Percentiles rank a stretch among this genome's conserved stretches.
phyloP scores from a whole-genome alignment of 1,140 invertebrate species.

The Rhagoletis pomonella region DNA sequence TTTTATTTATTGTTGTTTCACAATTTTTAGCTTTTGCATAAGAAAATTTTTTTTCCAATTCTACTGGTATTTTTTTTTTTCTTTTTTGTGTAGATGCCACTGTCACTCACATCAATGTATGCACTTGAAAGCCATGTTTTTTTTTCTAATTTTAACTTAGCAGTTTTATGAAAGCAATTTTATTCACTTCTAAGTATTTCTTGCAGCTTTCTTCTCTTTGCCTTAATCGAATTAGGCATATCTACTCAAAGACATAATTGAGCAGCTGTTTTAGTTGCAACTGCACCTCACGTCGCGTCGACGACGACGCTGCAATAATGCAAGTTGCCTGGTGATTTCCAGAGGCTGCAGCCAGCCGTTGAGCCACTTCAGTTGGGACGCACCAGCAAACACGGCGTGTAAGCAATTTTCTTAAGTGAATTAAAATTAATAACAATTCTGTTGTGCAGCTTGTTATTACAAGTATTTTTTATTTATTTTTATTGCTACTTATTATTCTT shows the following conservation, averaged over 20 bases:
- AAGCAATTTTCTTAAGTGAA: constrained; percentile 50
- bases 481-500: not conserved
- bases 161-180: not conserved
- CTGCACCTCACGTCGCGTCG: too few relatives aligned
- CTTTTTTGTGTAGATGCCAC: not conserved
- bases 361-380: constrained; percentile 5
- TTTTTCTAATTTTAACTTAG: too few relatives aligned
- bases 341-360: constrained; percentile 11
- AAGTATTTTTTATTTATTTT: not conserved
- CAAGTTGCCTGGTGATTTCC: not conserved
- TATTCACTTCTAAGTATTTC: not conserved
- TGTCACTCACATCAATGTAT: not conserved
- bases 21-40: too few relatives aligned
- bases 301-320: constrained; percentile 5
- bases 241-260: constrained; percentile 23
- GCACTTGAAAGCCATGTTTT: not conserved
- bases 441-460: not conserved
- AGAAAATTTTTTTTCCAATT: not conserved
- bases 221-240: not conserved
- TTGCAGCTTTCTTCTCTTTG: not conserved
- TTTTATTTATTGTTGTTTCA: not conserved
- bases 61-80: not conserved
- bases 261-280: not conserved
- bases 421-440: constrained; percentile 41
- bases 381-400: constrained; percentile 32